phyloP scores from a whole-genome alignment of 1,140 invertebrate species.

The Nomia melanderi region DNA sequence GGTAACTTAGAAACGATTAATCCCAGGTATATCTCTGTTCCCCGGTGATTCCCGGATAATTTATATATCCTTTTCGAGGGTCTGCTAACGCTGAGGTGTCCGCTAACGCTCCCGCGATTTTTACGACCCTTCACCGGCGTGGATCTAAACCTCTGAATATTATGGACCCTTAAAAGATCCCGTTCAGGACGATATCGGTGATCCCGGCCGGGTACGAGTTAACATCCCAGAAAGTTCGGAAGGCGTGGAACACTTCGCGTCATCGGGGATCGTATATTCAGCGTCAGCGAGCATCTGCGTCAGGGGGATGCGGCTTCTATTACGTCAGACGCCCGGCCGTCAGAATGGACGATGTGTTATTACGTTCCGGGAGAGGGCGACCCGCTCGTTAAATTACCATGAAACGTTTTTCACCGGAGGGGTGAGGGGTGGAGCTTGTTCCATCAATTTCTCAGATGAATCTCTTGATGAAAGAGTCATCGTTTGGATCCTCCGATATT shows the following conservation, averaged over 20 bases:
- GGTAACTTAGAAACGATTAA: neutral
- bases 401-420: neutral
- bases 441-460: neutral
- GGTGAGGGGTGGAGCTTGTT: neutral
- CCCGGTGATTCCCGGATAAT: neutral
- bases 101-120: conserved; percentile 12
- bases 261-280: conserved; percentile 32
- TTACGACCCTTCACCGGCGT: conserved; percentile 8
- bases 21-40: too few species aligned
- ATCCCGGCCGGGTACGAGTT: neutral
- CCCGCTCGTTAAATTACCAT: conserved; percentile 6
- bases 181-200: neutral
- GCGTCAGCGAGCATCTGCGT: conserved; percentile 31
- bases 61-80: neutral
- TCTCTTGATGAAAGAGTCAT: neutral
- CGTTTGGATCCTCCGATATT: neutral
- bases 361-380: neutral
- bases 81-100: neutral
- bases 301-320: conserved; percentile 14
- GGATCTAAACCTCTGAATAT: neutral
- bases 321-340: conserved; percentile 7
- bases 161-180: conserved; percentile 6
- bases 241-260: conserved; percentile 21
- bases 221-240: conserved; percentile 30
- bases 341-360: neutral